Evolutionary conservation across 2,113 vertebrate genomes (phyloP).

Genomic region (Entosphenus tridentatus): DNA sequence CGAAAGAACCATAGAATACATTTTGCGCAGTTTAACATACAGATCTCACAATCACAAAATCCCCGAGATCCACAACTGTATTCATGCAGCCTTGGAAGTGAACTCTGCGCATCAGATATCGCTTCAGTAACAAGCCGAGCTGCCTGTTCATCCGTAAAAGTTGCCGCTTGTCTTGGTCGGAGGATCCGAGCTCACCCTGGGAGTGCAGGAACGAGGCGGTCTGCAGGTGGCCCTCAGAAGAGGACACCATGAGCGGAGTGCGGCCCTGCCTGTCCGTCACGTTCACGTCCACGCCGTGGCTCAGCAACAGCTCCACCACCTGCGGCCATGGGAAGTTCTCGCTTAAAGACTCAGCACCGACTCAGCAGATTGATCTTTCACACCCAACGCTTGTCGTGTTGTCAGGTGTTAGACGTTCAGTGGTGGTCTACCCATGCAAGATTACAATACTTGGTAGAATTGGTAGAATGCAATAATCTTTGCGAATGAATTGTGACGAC

Average conservation of each 20-base stretch:
- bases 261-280: slow-evolving; percentile 74
- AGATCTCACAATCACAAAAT: slow-evolving; percentile 4
- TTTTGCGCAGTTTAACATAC: not conserved
- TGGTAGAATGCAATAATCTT: not conserved
- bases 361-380: not conserved
- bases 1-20: not conserved
- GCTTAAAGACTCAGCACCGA: not conserved
- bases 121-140: too few species aligned
- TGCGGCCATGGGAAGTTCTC: slow-evolving; percentile 15
- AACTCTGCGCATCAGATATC: not conserved
- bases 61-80: not conserved
- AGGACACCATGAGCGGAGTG: slow-evolving; percentile 81
- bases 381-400: not conserved
- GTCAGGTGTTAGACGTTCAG: not conserved
- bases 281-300: slow-evolving; percentile 58
- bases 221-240: slow-evolving; percentile 73
- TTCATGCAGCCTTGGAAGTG: not conserved
- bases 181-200: slow-evolving; percentile 34
- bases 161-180: too few species aligned
- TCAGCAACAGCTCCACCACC: slow-evolving; percentile 58
- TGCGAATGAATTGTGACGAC: too few species aligned
- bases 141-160: too few species aligned
- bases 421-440: not conserved
- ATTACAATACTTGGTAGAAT: not conserved
- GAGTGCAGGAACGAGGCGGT: slow-evolving; percentile 73